phyloP scores from a whole-genome alignment of 2,113 vertebrate genomes.

The Thamnaconus septentrionalis region DNA sequence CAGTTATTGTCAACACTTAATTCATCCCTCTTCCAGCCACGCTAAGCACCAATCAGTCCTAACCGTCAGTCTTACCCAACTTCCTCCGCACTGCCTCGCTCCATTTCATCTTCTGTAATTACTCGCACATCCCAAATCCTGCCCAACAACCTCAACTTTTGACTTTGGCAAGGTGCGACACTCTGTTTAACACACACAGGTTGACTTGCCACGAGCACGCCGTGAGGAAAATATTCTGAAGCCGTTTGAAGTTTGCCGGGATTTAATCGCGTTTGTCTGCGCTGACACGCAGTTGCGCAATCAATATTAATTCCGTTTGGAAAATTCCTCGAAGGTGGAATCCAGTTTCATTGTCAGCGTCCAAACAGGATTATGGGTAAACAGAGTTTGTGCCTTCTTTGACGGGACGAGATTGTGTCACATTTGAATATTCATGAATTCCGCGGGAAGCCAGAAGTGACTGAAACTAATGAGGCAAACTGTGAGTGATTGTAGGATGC shows the following conservation, averaged over 20 bases:
- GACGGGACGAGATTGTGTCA: slow-evolving; percentile 26
- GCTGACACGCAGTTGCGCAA: not conserved
- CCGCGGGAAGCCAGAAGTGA: slow-evolving; percentile 28
- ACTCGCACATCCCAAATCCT: not conserved
- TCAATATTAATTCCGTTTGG: not conserved
- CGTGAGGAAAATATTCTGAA: slow-evolving; percentile 9
- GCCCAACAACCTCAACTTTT: no score
- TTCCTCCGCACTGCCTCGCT: not conserved
- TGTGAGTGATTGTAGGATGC: slow-evolving; percentile 42
- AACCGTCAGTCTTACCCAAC: not conserved
- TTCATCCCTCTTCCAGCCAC: no score
- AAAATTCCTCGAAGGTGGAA: slow-evolving; percentile 18
- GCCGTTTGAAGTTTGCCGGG: slow-evolving; percentile 27
- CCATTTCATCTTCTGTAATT: not conserved
- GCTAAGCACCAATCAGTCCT: not conserved
- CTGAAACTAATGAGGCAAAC: slow-evolving; percentile 58
- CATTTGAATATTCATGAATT: slow-evolving; percentile 54
- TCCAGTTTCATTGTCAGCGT: slow-evolving; percentile 3
- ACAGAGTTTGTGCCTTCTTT: slow-evolving; percentile 22
- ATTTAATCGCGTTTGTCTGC: not conserved
- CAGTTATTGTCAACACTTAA: no score
- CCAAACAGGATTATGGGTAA: slow-evolving; percentile 21
- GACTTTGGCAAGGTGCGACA: slow-evolving; percentile 5
- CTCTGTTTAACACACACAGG: slow-evolving; percentile 32
- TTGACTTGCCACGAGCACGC: slow-evolving; percentile 11